phyloP scores from a whole-genome alignment of 1,140 invertebrate species.

The Anoplolepis gracilipes region DNA sequence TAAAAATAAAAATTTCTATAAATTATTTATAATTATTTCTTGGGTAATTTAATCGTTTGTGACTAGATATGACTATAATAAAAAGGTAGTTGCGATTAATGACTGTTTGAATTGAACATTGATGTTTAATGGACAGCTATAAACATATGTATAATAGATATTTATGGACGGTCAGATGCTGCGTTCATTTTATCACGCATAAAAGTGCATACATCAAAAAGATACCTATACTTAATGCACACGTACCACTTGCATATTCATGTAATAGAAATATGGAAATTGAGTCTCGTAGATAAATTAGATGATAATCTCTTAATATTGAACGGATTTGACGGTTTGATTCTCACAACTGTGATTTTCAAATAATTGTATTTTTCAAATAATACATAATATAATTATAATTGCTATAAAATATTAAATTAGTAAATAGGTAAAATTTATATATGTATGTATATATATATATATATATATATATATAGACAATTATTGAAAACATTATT shows the following conservation, averaged over 20 bases:
- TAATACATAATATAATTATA: slow-evolving; percentile 29
- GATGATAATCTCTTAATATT: slow-evolving; percentile 52
- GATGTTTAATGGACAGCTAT: slow-evolving; percentile 15
- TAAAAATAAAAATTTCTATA: background rate
- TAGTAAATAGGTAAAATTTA: background rate
- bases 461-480: background rate
- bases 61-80: background rate
- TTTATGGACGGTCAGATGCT: background rate
- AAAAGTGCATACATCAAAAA: slow-evolving; percentile 59
- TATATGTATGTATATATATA: background rate
- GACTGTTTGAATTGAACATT: slow-evolving; percentile 28
- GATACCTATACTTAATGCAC: slow-evolving; percentile 32
- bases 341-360: slow-evolving; percentile 28
- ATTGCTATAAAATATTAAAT: background rate
- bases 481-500: background rate
- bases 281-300: slow-evolving; percentile 45
- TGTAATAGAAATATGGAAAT: slow-evolving; percentile 38
- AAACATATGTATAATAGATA: slow-evolving; percentile 47
- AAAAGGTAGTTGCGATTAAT: slow-evolving; percentile 5
- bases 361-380: slow-evolving; percentile 52
- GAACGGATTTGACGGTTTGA: slow-evolving; percentile 49
- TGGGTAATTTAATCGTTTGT: background rate
- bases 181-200: slow-evolving; percentile 47
- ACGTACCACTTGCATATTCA: background rate
- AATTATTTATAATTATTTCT: too few relatives aligned